Base-by-base conservation (phyloP, 1,140 invertebrate genomes). In the Anastrepha obliqua region DNA sequence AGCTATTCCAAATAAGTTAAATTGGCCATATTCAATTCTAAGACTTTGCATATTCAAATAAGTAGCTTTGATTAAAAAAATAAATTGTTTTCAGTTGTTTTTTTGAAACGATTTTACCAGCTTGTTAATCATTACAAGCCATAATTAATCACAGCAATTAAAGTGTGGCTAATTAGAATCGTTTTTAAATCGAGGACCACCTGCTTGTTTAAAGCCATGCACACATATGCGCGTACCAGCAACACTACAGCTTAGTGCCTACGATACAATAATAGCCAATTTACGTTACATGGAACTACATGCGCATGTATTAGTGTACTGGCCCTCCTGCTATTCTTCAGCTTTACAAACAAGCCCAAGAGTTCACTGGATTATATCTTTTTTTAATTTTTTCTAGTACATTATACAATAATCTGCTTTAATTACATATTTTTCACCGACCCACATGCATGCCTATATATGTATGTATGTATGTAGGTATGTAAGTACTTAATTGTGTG, bases 61-160 rank as follows among this genome's bases (percentile, higher is more conserved):
- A 39, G 13, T 67, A 29, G 39, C 64, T 67, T 67, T 67, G 8
- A 13, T 67, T 29, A 15, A 47, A 44, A 44, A 74, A 81, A 7
- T 20, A 20, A 55, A 55, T 20, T 81, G 17, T 29, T 81, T 39
- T 20, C 9, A 55, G 44, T 55, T 55, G 3, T 58, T 9, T 20
- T 81, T 55, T 81, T 58, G 3, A 58, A 55, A n/a, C 20, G 47
- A 81, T 55, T 81, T 55, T 51, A 58, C 9, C 17, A n/a, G 44
- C 44, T 55, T 42, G 47, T 13, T 81, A 81, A 81, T 81, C 55
- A 81, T 81, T 81, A 29, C 74, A 81, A 81, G 74, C 47, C 47
- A 17, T 81, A 81, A 55, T 81, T 81, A 81, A 81, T 51, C 51
- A 81, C 44, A 29, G 47, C 74, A 51, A 81, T 81, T 81, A 81